Evolutionary conservation across 1,140 invertebrate genomes (phyloP).

Genomic region (Ceratina japonica): DNA sequence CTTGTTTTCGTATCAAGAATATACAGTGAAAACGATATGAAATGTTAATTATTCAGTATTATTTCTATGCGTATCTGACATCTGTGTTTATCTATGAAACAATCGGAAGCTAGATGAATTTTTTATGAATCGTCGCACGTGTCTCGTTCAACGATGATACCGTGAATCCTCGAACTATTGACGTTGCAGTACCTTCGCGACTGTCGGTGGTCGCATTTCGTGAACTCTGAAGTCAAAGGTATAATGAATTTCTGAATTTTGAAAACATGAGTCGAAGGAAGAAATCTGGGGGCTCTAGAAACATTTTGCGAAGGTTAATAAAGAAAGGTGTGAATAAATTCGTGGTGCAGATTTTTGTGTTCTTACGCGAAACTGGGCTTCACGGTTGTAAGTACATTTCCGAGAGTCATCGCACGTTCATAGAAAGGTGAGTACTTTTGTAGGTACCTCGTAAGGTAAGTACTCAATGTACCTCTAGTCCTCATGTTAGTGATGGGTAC

Average conservation of each 20-base stretch:
- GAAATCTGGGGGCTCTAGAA: neutral
- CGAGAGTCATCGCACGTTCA: constrained; percentile 54
- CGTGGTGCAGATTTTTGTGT: constrained; percentile 58
- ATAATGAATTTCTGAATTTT: too few species aligned
- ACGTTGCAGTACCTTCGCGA: too few species aligned
- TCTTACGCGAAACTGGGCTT: constrained; percentile 66
- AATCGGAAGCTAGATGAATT: constrained; percentile 55
- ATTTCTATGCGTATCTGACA: neutral
- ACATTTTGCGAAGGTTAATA: neutral
- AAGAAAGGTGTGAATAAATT: constrained; percentile 14
- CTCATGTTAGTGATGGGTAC: too few species aligned
- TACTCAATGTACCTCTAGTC: too few species aligned
- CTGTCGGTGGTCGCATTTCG: too few species aligned
- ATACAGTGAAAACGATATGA: neutral
- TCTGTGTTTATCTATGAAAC: constrained; percentile 20
- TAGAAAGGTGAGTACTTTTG: constrained; percentile 66
- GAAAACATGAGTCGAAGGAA: constrained; percentile 1
- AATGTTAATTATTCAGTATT: neutral
- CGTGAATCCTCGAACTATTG: constrained; percentile 8
- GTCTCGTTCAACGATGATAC: too few species aligned
- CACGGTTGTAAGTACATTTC: constrained; percentile 73
- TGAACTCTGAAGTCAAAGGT: too few species aligned
- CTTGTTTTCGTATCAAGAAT: neutral
- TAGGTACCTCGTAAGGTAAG: too few species aligned
- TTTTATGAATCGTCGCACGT: constrained; percentile 48